Percentiles rank a stretch among this genome's conserved stretches.
Evolutionary conservation across 2,797 vertebrate species (phyloP).

Genomic region (Melanogrammus aeglefinus): DNA sequence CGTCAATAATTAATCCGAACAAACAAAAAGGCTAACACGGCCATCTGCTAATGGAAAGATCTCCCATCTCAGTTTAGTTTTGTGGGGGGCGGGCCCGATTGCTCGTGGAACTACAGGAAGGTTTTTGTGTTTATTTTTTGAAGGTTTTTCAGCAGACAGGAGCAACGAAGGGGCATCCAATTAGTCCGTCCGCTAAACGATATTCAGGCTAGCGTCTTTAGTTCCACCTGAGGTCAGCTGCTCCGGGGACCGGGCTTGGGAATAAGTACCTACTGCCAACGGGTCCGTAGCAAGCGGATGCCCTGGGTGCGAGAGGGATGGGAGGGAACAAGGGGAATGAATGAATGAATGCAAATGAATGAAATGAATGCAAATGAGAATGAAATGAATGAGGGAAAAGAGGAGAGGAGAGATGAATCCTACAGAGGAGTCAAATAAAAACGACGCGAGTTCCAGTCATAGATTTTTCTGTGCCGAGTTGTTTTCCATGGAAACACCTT

Average conservation of each 20-base stretch:
- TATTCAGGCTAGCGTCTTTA: conserved; percentile 44
- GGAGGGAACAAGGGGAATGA: conserved; percentile 43
- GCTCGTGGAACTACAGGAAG: background rate
- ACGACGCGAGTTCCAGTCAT: conserved; percentile 50
- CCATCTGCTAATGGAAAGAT: background rate
- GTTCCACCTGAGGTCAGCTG: conserved; percentile 32
- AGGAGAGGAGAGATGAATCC: conserved; percentile 52
- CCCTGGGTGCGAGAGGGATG: conserved; percentile 18
- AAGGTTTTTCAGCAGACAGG: background rate
- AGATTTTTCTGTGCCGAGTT: conserved; percentile 46
- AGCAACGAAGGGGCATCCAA: conserved; percentile 18
- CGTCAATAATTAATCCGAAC: background rate
- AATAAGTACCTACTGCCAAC: conserved; percentile 56
- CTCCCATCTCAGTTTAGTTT: background rate
- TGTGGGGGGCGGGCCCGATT: no score
- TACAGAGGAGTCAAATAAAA: conserved; percentile 45
- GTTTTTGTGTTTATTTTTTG: background rate
- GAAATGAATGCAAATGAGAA: no score
- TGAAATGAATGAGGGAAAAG: conserved; percentile 48
- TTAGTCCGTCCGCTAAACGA: conserved; percentile 25
- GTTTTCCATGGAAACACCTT: conserved; percentile 65
- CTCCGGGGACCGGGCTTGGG: conserved; percentile 43
- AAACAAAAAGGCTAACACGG: background rate
- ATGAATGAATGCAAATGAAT: no score
- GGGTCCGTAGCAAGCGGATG: conserved; percentile 45